Base-by-base conservation (phyloP, 2,888 invertebrate species). In the Polydrusus cervinus region DNA sequence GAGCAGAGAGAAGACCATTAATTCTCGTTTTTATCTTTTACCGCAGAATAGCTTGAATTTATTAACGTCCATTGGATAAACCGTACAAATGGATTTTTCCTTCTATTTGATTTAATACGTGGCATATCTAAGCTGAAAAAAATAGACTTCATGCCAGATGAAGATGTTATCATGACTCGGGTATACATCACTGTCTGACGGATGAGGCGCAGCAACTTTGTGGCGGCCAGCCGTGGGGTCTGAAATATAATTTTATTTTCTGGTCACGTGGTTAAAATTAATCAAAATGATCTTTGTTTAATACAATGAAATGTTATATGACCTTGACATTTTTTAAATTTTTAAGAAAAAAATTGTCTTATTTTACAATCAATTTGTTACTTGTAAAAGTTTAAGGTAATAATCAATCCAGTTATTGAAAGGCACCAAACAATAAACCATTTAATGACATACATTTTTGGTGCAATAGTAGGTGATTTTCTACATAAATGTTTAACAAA, bases 161-260 rank as follows among this genome's bases (percentile, higher is more conserved):
- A 79, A 81, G 84, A 85, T 84, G 82, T 82, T 85, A 85, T 85
- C 84, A 81, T 82, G 82, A 79, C 78, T 76, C 75, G 74, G 75
- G 79, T 79, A 85, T 85, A 82, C 81, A 84, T 84, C 84, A 84
- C 82, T 83, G 83, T 84, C 84, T 78, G 75, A 71, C 76, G 71
- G 71, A 77, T 79, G 81, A 57, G 57, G 38, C 14, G 57, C 8
- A 10, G 14, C 16, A 55, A 30, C 25, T n/a, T 34, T 8, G 8
- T 10, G 55, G 8, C 38, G 34, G 16, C 57, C 30, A 66, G 38
- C 57, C 38, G 71, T 34, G 67, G 67, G 69, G 43, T 14, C n/a
- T 14, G 25, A 13, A 3, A n/a, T 8, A 69, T 53, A 47, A 51
- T 61, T 78, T 76, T 30, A 75, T 76, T 81, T 80, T 75, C 83